Percentiles rank a stretch among this genome's conserved stretches.
Conservation (phyloP, 2,888 invertebrate genomes). For the Limnephilus auricula region DNA sequence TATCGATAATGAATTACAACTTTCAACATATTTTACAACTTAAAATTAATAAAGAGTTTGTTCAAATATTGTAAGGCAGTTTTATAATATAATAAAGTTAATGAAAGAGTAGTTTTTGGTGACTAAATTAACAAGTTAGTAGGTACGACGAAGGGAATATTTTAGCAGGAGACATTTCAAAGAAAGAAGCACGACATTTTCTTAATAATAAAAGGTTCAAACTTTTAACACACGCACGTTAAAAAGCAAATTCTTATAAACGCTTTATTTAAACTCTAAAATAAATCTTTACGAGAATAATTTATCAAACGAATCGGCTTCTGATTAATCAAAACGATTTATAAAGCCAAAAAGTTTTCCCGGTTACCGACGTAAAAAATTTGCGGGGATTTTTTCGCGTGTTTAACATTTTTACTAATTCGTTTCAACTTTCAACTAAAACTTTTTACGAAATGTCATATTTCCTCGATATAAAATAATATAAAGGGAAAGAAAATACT, state of each 20-base stretch:
- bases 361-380: background rate
- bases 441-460: background rate
- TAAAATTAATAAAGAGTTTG: background rate
- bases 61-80: background rate
- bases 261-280: constrained; percentile 19
- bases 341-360: constrained; percentile 1
- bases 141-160: background rate
- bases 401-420: background rate
- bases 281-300: constrained; percentile 2
- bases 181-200: background rate
- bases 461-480: background rate
- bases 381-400: background rate
- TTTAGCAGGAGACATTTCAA: background rate
- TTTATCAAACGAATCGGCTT: constrained; percentile 21
- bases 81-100: background rate
- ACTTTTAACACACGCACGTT: constrained; percentile 13
- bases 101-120: background rate
- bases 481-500: background rate
- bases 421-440: background rate
- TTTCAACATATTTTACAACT: background rate
- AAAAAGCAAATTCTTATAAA: background rate
- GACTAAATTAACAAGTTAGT: constrained; percentile 6
- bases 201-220: constrained; percentile 15
- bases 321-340: constrained; percentile 18
- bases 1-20: background rate